Evolutionary conservation across 2,888 invertebrate species (phyloP), one percentile per base, ranked within the genome.

Genomic region (Chydorus sphaericus): DNA sequence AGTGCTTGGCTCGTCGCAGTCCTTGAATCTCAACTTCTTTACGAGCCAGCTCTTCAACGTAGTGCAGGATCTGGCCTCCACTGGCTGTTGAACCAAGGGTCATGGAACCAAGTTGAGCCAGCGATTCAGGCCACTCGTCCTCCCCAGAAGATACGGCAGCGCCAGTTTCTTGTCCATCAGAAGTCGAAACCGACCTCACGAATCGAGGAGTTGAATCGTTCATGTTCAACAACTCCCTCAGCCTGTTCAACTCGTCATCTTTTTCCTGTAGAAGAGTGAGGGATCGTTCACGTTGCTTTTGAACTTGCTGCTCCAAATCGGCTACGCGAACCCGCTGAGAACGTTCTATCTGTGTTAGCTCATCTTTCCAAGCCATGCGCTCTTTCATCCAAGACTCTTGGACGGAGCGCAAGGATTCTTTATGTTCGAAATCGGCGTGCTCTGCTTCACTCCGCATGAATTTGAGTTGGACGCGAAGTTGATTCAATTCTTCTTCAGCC

Each of bases 231-330:
- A 75, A 75, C 20, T 73, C 73, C 63, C 77, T 77, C 48, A 80
- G 62, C 0, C 79, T 76, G 38, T 77, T 71, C 10, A 85, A 79
- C 65, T 82, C 82, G 62, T 76, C 77, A 62, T 91, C 90, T 29
- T 88, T 85, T 64, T 91, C 90, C 16, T 83, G 81, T 33, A 92
- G 69, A 26, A 91, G 69, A 2, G 79, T 77, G 8, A 88, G 72
- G 33, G 88, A 87, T 36, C 90, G 73, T 55, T 85, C 83, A 1
- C 91, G 73, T 66, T 90, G 90, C n/a, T 83, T 81, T 48, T 78
- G 75, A 4, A 84, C 71, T 63, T 86, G 82, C 61, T 83, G 81
- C 65, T 88, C 85, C 55, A 86, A 66, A 38, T 76, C 74, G 11
- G 74, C 71, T 1, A 77, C 66, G 62, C 75, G 76, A 18, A 70